Base-by-base conservation (phyloP, 1,140 invertebrate species). In the Reticulitermes speratus region DNA sequence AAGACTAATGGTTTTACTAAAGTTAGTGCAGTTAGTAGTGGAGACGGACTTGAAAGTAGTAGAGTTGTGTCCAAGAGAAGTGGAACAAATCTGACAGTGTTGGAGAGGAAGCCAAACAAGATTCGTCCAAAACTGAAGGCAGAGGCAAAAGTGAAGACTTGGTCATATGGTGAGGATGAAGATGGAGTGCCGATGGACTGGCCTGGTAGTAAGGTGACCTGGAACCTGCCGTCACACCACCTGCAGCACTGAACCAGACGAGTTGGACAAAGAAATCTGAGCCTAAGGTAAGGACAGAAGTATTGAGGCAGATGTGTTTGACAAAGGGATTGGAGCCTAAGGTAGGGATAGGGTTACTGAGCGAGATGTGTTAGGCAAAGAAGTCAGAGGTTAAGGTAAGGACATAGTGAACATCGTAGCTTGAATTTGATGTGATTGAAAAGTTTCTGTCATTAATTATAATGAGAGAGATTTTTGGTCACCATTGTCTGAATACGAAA, bases 71-170 rank as follows among this genome's bases (percentile, higher is more conserved):
- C 48, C 16, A 84, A 84, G 30, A n/a, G 14, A 52, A 44, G 25
- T 83, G n/a, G 45, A 32, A 55, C 45, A 30, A 25, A 21, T 52
- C 12, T 52, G 21, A 19, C 55, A 32, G 21, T 8, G 11, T 0
- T 44, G 11, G 85, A 55, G 45, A 69, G 48, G 44, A 88, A 88
- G 82, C 86, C 88, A 21, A 82, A 88, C 48, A 90, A 89, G 87
- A 90, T 90, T 55, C 87, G 87, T 75, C 89, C 89, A 7, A 90
- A 90, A 85, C 83, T 95, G 6, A 95, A 95, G 89, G 94, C 94
- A 0, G 94, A 95, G 89, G 93, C 92, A 0, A 95, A 94, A 84
- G 88, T 95, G 14, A 95, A 94, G 89, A 90, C 90, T 11, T 93
- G 91, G 87, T 91, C 91, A 12, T 92, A 93, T 89, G 92, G 93